A percentile compares a stretch with the other conserved stretches of the same genome.
These are phyloP conservation scores for Pseudopodoces humilis DNA, from an alignment of 2,113 vertebrate genomes.

Conservation along the genomic window DNA sequence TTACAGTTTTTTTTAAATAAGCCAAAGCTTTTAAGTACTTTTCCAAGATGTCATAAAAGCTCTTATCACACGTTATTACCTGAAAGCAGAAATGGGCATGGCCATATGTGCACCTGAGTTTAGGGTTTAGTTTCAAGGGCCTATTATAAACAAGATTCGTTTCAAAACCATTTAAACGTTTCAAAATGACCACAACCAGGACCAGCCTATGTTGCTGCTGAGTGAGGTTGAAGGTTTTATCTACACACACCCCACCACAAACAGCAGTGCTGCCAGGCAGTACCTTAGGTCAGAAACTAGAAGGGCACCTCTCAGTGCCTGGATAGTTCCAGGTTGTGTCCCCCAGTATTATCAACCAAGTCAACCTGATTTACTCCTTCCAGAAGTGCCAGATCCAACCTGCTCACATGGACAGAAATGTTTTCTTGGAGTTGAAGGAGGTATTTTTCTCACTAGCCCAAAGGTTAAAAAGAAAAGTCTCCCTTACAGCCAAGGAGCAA, in stretches of 20 bases:
- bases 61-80: neutral
- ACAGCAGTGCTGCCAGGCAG: neutral
- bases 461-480: neutral
- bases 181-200: constrained; percentile 60
- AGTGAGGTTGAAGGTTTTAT: neutral
- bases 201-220: constrained; percentile 21
- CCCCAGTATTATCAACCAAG: neutral
- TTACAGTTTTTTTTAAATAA: neutral
- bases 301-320: neutral
- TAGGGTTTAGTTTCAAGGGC: constrained; percentile 68
- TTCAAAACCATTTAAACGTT: constrained; percentile 41
- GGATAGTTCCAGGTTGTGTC: neutral
- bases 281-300: neutral
- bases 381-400: neutral
- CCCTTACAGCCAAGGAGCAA: neutral
- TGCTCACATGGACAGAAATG: neutral
- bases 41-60: neutral
- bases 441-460: neutral
- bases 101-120: constrained; percentile 9
- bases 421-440: neutral
- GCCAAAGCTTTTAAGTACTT: constrained; percentile 30
- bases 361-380: neutral
- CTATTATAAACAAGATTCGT: constrained; percentile 44
- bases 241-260: neutral
- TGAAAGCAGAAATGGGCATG: constrained; percentile 6